Evolutionary conservation across 2,113 vertebrate species (phyloP).

Genomic region (Macrotis lagotis): DNA sequence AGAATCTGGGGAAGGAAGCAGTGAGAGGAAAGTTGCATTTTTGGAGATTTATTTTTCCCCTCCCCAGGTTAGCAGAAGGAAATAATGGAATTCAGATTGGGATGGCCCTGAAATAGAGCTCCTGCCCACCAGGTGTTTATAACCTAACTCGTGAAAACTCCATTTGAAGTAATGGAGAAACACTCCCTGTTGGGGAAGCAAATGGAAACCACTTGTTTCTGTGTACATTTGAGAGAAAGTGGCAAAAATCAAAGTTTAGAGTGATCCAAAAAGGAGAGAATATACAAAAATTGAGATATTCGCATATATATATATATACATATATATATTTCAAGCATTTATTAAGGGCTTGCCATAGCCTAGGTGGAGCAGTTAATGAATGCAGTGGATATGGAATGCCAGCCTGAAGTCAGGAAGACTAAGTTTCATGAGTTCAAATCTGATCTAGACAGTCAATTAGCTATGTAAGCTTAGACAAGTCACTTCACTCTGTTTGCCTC

Average conservation of each 20-base stretch:
- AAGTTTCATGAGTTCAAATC: not conserved
- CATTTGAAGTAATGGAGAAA: constrained; percentile 67
- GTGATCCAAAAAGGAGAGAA: not conserved
- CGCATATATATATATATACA: too few relatives aligned
- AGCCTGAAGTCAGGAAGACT: not conserved
- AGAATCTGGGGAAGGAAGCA: constrained; percentile 47
- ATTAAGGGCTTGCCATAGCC: too few relatives aligned
- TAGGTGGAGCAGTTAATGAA: too few relatives aligned
- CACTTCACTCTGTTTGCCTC: not conserved
- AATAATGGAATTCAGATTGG: constrained; percentile 62
- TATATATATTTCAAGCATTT: too few relatives aligned
- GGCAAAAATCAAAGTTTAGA: not conserved
- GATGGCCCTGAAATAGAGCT: constrained; percentile 58
- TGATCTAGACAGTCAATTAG: not conserved
- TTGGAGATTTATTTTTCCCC: constrained; percentile 50
- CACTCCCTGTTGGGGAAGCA: constrained; percentile 64
- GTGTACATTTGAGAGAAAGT: constrained; percentile 55
- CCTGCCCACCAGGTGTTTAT: constrained; percentile 68
- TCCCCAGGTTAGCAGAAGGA: constrained; percentile 65
- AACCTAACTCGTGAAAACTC: constrained; percentile 64
- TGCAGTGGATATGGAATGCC: not conserved
- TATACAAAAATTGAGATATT: not conserved
- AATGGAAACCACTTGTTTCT: constrained; percentile 54
- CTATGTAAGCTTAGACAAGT: not conserved
- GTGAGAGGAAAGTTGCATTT: constrained; percentile 39